Evolutionary conservation across 2,888 invertebrate genomes (phyloP), one percentile per base, ranked within the genome.

Genomic region (Volucella zonaria): DNA sequence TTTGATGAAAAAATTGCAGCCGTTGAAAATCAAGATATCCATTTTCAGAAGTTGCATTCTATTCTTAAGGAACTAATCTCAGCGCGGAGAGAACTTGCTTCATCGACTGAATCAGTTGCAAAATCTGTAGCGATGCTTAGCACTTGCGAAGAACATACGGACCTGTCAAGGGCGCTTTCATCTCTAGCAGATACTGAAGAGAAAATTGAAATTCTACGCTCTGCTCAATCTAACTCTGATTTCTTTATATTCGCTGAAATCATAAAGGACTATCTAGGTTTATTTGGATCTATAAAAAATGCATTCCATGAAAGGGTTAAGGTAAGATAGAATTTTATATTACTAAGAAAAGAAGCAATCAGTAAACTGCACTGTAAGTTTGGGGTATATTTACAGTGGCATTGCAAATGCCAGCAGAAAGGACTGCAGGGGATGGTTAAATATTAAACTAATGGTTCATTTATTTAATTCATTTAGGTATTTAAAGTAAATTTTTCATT

Each of bases 1-100:
- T 99, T 99, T 93, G 99, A 99, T 91, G 99, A 99, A 91, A 98
- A 98, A 89, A 95, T 96, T 38, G 94, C 95, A 8, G 97, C 98
- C 91, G 95, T 99, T 52, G 99, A 99, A 90, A 96, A 95, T 47
- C 93, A 99, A 31, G 99, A 99, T 91, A 93, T 94, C 15, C 97
- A 98, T 90, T 93, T 99, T 75, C 94, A 97, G 56, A 97, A 97
- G 87, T 93, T 99, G 66, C 96, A 96, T 91, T 93, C 95, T 42
- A 97, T 97, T 87, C 95, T 98, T 80, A 99, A 98, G 91, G 94
- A 96, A 1, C 94, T 99, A 87, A 97, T 97, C 12, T 93, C 94
- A 54, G 96, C 98, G 90, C 94, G 99, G 71, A 95, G 96, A 88
- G 98, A 98, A 91, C 92, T 98, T 87, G 95, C 96, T 0, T 92